These are phyloP conservation scores for Tiliacea aurago DNA, from an alignment of 2,888 invertebrate genomes.

Conservation along the genomic window DNA sequence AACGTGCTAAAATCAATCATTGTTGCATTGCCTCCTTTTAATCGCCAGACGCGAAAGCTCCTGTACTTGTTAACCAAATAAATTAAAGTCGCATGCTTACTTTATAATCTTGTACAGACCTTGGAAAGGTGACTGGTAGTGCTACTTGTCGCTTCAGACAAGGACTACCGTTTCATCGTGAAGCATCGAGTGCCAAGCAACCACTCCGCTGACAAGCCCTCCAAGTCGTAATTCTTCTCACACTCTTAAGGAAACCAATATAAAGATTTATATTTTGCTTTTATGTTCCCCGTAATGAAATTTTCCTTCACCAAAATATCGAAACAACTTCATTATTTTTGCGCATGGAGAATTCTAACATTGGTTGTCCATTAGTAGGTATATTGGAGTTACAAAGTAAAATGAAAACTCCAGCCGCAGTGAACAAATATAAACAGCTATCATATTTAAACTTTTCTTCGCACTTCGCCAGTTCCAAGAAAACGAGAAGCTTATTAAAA, in stretches of 20 bases:
- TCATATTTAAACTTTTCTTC: constrained; percentile 56
- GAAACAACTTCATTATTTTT: constrained; percentile 31
- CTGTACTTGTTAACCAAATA: neutral
- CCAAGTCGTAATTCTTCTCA: constrained; percentile 22
- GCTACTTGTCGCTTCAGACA: constrained; percentile 31
- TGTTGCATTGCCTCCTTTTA: neutral
- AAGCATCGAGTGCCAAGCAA: constrained; percentile 29
- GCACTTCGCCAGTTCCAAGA: constrained; percentile 49
- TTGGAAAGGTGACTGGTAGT: constrained; percentile 21
- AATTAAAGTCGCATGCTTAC: constrained; percentile 15
- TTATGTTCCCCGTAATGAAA: constrained; percentile 8
- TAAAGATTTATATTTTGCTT: constrained; percentile 33
- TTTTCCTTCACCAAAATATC: constrained; percentile 23
- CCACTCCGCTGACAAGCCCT: constrained; percentile 19
- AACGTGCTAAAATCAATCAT: neutral
- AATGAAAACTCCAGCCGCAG: constrained; percentile 46
- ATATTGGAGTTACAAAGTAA: constrained; percentile 53
- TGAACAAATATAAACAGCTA: constrained; percentile 51
- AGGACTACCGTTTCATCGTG: constrained; percentile 39
- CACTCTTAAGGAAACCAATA: constrained; percentile 33
- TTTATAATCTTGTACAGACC: constrained; percentile 16
- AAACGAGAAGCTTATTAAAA: constrained; percentile 53
- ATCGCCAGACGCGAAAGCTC: neutral
- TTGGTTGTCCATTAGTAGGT: constrained; percentile 61
- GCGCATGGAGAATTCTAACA: constrained; percentile 48